Evolutionary conservation across 2,113 vertebrate species (phyloP).

Genomic region (Ardeotis arabs): DNA sequence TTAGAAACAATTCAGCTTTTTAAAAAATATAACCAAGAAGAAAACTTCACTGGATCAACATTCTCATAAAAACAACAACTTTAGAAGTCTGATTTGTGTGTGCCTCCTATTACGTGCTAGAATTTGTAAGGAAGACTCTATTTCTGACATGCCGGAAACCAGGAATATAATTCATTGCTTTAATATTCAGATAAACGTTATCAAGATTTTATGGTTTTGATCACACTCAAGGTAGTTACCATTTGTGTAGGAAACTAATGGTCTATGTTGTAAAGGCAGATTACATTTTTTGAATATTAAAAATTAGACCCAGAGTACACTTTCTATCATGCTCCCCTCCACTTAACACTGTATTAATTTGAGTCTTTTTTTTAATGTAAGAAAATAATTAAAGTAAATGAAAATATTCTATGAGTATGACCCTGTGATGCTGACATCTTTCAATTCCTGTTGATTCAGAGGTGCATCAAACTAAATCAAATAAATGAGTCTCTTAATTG

Average conservation of each 20-base stretch:
- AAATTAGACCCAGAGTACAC: background rate
- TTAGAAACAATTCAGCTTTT: background rate
- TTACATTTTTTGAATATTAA: background rate
- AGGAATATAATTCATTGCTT: background rate
- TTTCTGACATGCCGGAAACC: background rate
- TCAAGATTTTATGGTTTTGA: background rate
- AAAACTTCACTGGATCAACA: background rate
- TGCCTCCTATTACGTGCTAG: background rate
- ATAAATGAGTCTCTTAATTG: background rate
- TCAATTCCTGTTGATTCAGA: background rate
- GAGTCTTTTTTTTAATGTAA: background rate
- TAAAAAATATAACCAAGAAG: background rate
- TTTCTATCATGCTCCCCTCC: background rate
- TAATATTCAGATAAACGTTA: background rate
- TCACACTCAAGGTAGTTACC: background rate
- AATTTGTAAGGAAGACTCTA: rapidly evolving
- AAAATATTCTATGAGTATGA: background rate
- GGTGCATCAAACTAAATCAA: background rate
- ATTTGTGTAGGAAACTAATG: background rate
- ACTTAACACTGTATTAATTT: background rate
- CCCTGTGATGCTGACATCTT: background rate
- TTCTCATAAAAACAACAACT: background rate
- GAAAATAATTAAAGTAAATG: background rate
- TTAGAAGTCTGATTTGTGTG: background rate
- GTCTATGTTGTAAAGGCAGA: background rate